Evolutionary conservation across 2,797 vertebrate genomes (phyloP).

Genomic region (Chiroxiphia lanceolata): DNA sequence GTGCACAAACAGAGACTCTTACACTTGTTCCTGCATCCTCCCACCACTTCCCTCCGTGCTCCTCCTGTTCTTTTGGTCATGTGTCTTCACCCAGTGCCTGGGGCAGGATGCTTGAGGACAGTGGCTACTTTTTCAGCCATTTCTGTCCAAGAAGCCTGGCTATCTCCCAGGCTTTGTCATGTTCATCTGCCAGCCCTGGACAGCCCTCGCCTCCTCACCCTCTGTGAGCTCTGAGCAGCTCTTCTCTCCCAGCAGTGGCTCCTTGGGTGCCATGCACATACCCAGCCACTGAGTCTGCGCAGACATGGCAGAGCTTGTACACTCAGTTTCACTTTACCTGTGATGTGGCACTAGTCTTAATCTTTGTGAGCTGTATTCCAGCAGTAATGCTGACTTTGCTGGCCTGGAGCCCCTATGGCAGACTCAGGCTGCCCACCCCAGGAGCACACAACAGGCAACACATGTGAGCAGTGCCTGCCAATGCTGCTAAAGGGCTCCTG

Average conservation of each 20-base stretch:
- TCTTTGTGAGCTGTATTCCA: not conserved
- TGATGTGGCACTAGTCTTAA: not conserved
- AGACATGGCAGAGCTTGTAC: not conserved
- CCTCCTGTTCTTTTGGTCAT: accelerated
- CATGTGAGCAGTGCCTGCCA: not conserved
- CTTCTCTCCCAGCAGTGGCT: not conserved
- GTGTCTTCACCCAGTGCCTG: not conserved
- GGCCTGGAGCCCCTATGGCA: not conserved
- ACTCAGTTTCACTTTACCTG: not conserved
- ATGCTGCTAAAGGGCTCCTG: not conserved
- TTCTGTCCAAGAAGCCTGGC: not conserved
- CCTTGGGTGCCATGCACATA: not conserved
- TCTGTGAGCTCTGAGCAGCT: not conserved
- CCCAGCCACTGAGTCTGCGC: accelerated
- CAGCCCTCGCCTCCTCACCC: not conserved
- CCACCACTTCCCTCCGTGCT: not conserved
- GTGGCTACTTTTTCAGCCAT: not conserved
- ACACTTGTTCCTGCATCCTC: not conserved
- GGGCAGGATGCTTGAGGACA: not conserved
- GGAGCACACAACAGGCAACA: accelerated
- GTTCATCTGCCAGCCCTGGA: accelerated
- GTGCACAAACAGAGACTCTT: not conserved
- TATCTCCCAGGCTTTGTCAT: not conserved
- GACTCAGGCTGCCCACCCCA: not conserved
- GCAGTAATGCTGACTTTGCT: not conserved